Evolutionary conservation across 1,140 invertebrate genomes (phyloP).

Genomic region (Megalopta genalis): DNA sequence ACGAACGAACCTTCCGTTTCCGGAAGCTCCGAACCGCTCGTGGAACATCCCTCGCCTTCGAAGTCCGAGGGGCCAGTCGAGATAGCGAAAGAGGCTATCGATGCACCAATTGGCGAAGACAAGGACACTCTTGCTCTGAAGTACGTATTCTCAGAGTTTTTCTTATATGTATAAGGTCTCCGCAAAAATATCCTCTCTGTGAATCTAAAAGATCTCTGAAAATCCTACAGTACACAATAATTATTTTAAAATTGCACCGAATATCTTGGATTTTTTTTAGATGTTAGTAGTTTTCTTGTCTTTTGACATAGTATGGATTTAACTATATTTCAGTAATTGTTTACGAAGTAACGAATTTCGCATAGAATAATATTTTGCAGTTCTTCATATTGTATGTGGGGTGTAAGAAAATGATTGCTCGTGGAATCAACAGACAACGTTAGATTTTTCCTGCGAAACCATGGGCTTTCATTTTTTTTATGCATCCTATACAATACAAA

Average conservation of each 20-base stretch:
- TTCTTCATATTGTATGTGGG: neutral
- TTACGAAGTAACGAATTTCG: neutral
- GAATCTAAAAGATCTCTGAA: neutral
- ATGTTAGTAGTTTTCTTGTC: no score
- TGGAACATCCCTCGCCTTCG: conserved; percentile 69
- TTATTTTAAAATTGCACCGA: no score
- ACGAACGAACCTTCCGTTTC: conserved; percentile 40
- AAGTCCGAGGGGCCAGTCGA: conserved; percentile 72
- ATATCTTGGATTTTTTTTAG: no score
- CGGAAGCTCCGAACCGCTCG: conserved; percentile 38
- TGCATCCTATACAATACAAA: no score
- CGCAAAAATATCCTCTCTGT: no score
- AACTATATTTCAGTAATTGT: neutral
- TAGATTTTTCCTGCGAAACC: no score
- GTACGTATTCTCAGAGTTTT: conserved; percentile 63
- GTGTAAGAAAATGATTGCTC: no score
- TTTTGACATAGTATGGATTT: neutral
- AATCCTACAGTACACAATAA: no score
- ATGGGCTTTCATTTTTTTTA: no score
- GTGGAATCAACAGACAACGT: no score
- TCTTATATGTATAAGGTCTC: neutral
- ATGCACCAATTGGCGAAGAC: conserved; percentile 68
- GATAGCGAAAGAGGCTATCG: conserved; percentile 75
- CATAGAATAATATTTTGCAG: neutral
- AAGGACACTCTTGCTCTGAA: conserved; percentile 75